A percentile compares a stretch with the other conserved stretches of the same genome.
phyloP scores from a whole-genome alignment of 2,113 vertebrate genomes.

The Vanacampus margaritifer region DNA sequence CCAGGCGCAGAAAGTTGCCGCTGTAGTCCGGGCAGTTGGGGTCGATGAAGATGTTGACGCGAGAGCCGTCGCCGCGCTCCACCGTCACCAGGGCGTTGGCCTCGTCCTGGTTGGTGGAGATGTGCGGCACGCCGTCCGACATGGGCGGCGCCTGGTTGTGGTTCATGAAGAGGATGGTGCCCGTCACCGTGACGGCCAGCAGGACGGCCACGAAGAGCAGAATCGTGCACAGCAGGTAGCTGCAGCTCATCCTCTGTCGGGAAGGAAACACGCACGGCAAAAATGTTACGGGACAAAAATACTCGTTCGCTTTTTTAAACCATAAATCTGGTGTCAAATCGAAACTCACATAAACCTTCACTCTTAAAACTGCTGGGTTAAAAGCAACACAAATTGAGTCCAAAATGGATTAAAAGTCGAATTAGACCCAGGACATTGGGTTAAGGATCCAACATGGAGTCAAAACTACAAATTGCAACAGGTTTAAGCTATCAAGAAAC shows the following conservation, averaged over 20 bases:
- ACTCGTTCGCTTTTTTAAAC: too few relatives aligned
- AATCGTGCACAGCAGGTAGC: constrained; percentile 87
- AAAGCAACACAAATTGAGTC: too few relatives aligned
- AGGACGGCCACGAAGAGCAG: constrained; percentile 89
- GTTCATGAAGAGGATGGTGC: constrained; percentile 93
- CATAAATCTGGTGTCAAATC: too few relatives aligned
- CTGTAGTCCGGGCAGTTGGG: constrained; percentile 91
- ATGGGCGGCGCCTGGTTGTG: constrained; percentile 78
- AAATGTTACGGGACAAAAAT: too few relatives aligned
- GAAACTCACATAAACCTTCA: too few relatives aligned
- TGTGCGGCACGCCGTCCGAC: constrained; percentile 82
- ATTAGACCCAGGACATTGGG: too few relatives aligned
- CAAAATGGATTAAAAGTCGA: too few relatives aligned
- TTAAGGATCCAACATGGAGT: too few relatives aligned
- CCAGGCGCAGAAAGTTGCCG: constrained; percentile 82
- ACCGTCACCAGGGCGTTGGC: constrained; percentile 92
- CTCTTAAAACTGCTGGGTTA: too few relatives aligned
- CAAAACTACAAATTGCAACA: too few relatives aligned
- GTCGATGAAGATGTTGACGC: constrained; percentile 95
- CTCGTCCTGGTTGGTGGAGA: constrained; percentile 90
- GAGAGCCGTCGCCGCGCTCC: constrained; percentile 87
- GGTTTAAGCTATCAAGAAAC: too few relatives aligned
- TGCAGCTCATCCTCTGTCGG: constrained; percentile 84
- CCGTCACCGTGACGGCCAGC: constrained; percentile 85
- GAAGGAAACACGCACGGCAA: not conserved